phyloP scores from a whole-genome alignment of 2,888 invertebrate genomes.

The Drosophila prostipennis region DNA sequence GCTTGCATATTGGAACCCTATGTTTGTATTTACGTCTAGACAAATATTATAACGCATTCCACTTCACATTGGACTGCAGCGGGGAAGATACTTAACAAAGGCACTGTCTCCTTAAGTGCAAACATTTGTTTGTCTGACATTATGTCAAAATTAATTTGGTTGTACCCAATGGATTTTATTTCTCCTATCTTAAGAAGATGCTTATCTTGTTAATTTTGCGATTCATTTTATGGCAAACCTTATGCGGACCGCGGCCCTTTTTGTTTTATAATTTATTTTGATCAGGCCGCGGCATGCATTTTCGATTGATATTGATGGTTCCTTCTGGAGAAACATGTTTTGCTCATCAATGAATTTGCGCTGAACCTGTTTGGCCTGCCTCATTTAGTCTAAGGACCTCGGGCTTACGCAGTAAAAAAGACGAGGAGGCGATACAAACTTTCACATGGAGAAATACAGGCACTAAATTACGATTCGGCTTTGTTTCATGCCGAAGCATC shows the following conservation, averaged over 20 bases:
- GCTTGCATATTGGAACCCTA: not conserved
- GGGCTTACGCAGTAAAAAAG: slow-evolving; percentile 20
- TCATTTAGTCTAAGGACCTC: slow-evolving; percentile 40
- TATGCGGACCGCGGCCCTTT: slow-evolving; percentile 48
- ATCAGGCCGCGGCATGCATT: slow-evolving; percentile 77
- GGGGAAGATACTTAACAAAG: slow-evolving; percentile 29
- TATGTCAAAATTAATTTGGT: slow-evolving; percentile 73
- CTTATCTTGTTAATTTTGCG: slow-evolving; percentile 58
- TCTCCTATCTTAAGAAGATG: slow-evolving; percentile 45
- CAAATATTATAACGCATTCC: slow-evolving; percentile 21
- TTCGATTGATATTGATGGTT: slow-evolving; percentile 81
- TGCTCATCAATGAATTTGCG: slow-evolving; percentile 56
- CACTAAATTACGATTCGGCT: slow-evolving; percentile 32
- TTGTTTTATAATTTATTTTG: slow-evolving; percentile 78
- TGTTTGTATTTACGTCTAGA: slow-evolving; percentile 29
- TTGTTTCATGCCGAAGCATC: slow-evolving; percentile 32
- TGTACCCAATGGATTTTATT: slow-evolving; percentile 51
- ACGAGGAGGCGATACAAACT: slow-evolving; percentile 39
- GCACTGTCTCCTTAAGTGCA: slow-evolving; percentile 65
- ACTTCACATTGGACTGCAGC: slow-evolving; percentile 12
- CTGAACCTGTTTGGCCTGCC: slow-evolving; percentile 36
- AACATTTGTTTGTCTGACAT: slow-evolving; percentile 76
- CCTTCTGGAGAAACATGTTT: slow-evolving; percentile 79
- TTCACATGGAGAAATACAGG: slow-evolving; percentile 28
- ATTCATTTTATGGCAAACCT: slow-evolving; percentile 45